Percentiles rank a stretch among this genome's conserved stretches.
Evolutionary conservation across 2,797 vertebrate species (phyloP).

Genomic region (Dromococcyx pavoninus): DNA sequence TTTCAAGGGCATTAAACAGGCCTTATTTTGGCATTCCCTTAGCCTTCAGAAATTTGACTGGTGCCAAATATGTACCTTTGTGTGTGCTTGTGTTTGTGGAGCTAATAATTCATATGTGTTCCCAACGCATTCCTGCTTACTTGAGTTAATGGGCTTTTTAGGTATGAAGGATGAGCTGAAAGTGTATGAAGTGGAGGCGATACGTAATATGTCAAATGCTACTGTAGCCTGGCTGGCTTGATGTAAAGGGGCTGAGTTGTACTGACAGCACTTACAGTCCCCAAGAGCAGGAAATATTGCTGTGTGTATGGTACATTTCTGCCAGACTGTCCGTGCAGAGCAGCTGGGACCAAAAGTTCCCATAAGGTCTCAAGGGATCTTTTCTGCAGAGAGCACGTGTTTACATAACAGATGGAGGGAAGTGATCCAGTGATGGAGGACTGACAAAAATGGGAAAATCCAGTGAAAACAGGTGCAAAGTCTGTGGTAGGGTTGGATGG

Average conservation of each 20-base stretch:
- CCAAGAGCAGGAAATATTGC: neutral
- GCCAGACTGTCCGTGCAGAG: neutral
- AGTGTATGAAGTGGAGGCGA: neutral
- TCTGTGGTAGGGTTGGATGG: neutral
- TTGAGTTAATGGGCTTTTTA: neutral
- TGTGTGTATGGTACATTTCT: fast-evolving
- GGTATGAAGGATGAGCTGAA: neutral
- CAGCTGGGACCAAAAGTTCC: neutral
- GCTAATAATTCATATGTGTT: neutral
- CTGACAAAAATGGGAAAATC: neutral
- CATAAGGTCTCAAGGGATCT: neutral
- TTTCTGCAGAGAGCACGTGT: neutral
- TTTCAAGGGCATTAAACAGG: neutral
- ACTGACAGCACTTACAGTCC: neutral
- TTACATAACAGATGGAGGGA: neutral
- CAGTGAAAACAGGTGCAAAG: neutral
- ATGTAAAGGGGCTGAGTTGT: neutral
- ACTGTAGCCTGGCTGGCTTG: neutral
- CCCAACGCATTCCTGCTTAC: neutral
- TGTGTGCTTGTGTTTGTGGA: neutral
- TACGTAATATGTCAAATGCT: neutral
- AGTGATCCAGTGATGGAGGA: neutral
- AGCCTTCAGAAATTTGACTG: neutral
- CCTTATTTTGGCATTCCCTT: neutral
- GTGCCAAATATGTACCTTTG: neutral